Evolutionary conservation across 2,113 vertebrate species (phyloP).

Genomic region (Anhinga rufa): DNA sequence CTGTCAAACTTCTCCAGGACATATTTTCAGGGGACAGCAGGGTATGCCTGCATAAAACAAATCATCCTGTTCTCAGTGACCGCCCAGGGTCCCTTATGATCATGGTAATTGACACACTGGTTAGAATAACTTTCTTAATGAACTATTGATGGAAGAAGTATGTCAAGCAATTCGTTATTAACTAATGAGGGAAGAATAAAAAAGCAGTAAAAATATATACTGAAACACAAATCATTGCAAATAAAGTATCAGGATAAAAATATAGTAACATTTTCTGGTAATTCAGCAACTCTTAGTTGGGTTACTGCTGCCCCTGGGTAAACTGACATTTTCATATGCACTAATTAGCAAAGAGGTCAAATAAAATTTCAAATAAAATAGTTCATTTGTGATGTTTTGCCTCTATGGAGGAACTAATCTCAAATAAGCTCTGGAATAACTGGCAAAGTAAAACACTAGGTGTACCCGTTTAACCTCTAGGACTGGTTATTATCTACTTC

Average conservation of each 20-base stretch:
- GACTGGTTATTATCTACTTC: neutral
- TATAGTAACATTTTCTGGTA: neutral
- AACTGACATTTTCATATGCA: conserved; percentile 57
- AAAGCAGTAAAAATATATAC: neutral
- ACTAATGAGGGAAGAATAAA: neutral
- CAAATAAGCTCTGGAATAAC: neutral
- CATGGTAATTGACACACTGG: neutral
- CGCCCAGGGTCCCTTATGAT: neutral
- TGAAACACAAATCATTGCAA: neutral
- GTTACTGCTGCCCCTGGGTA: conserved; percentile 46
- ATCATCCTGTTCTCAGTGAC: neutral
- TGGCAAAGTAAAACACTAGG: neutral
- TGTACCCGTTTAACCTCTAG: neutral
- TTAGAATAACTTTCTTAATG: neutral
- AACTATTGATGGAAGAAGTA: neutral
- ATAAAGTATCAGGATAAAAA: neutral
- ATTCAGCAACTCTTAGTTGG: conserved; percentile 23
- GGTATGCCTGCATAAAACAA: neutral
- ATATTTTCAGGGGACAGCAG: neutral
- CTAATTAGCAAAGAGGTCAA: conserved; percentile 67
- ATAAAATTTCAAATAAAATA: conserved; percentile 39
- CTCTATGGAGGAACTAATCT: neutral
- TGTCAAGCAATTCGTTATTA: neutral
- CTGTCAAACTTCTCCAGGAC: neutral
- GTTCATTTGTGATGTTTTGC: neutral